Conservation (phyloP, 2,797 vertebrate species). For the Pampus argenteus region DNA sequence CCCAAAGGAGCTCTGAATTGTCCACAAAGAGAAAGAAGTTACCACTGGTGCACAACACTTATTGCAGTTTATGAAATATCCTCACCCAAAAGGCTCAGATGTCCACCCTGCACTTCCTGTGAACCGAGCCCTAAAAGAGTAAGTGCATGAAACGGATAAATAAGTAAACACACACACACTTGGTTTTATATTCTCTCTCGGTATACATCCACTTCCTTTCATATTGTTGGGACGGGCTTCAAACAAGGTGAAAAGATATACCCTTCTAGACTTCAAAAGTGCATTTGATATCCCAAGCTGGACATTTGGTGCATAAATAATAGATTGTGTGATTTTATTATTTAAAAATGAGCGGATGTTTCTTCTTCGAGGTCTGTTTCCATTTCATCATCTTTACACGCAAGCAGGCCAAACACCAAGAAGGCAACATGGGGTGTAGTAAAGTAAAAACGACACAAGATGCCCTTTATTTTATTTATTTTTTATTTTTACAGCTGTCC, state of each 20-base stretch:
- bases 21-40: constrained; percentile 46
- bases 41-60: constrained; percentile 50
- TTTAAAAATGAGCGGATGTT: constrained; percentile 69
- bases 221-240: constrained; percentile 64
- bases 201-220: constrained; percentile 60
- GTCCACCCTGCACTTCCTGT: constrained; percentile 68
- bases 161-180: constrained; percentile 81
- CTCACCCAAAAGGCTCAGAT: constrained; percentile 66
- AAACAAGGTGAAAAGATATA: constrained; percentile 78
- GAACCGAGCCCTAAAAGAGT: constrained; percentile 72
- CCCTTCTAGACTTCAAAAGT: constrained; percentile 77
- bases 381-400: constrained; percentile 53
- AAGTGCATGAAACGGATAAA: constrained; percentile 79
- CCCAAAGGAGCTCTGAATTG: constrained; percentile 35
- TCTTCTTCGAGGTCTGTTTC: constrained; percentile 50
- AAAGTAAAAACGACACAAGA: constrained; percentile 38
- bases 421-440: constrained; percentile 20
- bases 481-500: constrained; percentile 19
- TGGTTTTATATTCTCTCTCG: constrained; percentile 68
- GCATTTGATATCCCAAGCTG: constrained; percentile 76
- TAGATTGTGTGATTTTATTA: constrained; percentile 74
- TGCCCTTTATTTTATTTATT: constrained; percentile 25
- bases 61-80: constrained; percentile 69
- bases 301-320: constrained; percentile 82
- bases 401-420: constrained; percentile 29